Evolutionary conservation across 2,797 vertebrate species (phyloP), one percentile per base, ranked within the genome.

Genomic region (Merluccius polli): DNA sequence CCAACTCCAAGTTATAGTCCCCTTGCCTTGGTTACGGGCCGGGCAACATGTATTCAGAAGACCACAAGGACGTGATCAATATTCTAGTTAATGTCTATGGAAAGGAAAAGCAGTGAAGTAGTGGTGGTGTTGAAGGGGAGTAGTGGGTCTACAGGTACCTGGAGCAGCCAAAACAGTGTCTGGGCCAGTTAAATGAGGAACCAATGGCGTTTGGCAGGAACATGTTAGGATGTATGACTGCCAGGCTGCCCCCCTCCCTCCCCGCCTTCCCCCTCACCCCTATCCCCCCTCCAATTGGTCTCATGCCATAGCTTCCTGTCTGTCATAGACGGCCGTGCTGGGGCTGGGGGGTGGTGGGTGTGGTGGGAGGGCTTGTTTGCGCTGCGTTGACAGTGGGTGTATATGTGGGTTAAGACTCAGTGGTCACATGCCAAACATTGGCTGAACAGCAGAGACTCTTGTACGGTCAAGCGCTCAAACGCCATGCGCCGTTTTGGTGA

Each of bases 371-470:
- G 16, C 86, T 89, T 85, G 86, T 90, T 90, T 77, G 88, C 81
- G 76, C 75, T 81, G 84, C 16, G 82, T 83, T 87, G 89, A 87
- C 87, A 84, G 87, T 80, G 72, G 2, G 75, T 73, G 81, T 78
- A 77, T 82, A 88, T 88, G 82, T 85, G 82, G 87, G 87, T 87
- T 88, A 82, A 87, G 79, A 80, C 78, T 78, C 76, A 2, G 81
- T 81, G 79, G 77, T 48, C 83, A 83, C 84, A 87, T 84, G 77
- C 77, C 74, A 78, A 21, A 52, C 44, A 52, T 52, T 52, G 44
- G 18, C 44, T 52, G 44, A 52, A 21, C 44, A 52, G 44, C 44
- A 52, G 44, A 52, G 44, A 52, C 44, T 52, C 18, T 15, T 15
- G 44, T 21, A 52, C 44, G 4, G 18, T 18, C 15, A 16, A 21